Conservation (phyloP, 1,140 invertebrate species). For the Sitodiplosis mosellana region DNA sequence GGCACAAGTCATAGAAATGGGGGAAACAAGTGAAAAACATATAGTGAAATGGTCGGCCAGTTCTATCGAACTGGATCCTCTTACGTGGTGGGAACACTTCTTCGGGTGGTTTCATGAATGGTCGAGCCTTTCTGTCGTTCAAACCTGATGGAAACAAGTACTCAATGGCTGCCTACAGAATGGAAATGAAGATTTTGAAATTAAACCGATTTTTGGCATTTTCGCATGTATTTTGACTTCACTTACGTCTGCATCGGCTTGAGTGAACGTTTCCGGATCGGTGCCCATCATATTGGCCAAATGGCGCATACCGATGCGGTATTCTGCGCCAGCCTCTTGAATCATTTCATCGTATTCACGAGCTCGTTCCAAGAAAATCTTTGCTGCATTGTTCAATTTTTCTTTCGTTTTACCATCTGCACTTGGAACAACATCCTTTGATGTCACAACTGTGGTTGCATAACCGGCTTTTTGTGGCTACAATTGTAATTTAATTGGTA, state of each 20-base stretch:
- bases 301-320: slow-evolving; percentile 80
- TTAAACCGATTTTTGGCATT: no score
- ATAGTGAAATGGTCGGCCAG: slow-evolving; percentile 70
- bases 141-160: slow-evolving; percentile 88
- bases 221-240: neutral
- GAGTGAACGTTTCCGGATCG: slow-evolving; percentile 70
- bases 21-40: slow-evolving; percentile 79
- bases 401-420: slow-evolving; percentile 28
- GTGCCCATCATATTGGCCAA: slow-evolving; percentile 97
- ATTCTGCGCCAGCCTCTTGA: slow-evolving; percentile 60
- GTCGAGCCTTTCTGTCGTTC: slow-evolving; percentile 60
- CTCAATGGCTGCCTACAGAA: slow-evolving; percentile 63
- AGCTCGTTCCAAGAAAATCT: slow-evolving; percentile 65
- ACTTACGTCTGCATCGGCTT: slow-evolving; percentile 71
- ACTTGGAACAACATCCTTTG: slow-evolving; percentile 9
- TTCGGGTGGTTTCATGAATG: slow-evolving; percentile 70
- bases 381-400: slow-evolving; percentile 73
- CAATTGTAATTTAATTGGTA: no score
- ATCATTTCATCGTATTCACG: slow-evolving; percentile 70
- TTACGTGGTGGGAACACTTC: slow-evolving; percentile 69
- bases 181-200: no score
- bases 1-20: slow-evolving; percentile 63
- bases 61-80: slow-evolving; percentile 77
- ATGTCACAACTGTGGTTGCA: no score
- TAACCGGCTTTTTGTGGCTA: no score